Percentiles rank a stretch among this genome's conserved stretches.
Conservation (phyloP, 2,888 invertebrate genomes). For the Anthophora plumipes region DNA sequence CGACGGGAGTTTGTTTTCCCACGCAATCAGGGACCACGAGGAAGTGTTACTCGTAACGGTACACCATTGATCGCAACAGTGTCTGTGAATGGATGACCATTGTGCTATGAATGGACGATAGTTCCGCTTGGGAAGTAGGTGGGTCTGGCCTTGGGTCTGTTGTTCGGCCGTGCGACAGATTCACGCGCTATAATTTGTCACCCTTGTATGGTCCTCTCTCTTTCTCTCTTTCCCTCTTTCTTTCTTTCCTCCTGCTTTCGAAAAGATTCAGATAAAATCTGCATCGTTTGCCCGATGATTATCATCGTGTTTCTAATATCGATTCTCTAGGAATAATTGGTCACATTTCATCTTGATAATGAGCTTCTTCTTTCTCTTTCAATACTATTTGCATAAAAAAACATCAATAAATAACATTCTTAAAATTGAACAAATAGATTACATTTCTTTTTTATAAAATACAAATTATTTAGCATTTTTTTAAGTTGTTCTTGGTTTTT, state of each 20-base stretch:
- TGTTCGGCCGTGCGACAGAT: conserved; percentile 63
- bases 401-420: too few species aligned
- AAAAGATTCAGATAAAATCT: conserved; percentile 11
- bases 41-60: conserved; percentile 65
- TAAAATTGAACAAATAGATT: too few species aligned
- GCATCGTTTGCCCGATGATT: not conserved
- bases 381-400: too few species aligned
- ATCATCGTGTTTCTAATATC: not conserved
- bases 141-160: conserved; percentile 70
- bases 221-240: too few species aligned
- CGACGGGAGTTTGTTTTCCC: conserved; percentile 59
- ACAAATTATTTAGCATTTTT: too few species aligned
- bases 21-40: conserved; percentile 51
- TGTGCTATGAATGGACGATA: conserved; percentile 66
- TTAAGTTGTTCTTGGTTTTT: too few species aligned
- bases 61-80: conserved; percentile 59
- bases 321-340: not conserved
- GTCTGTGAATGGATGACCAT: conserved; percentile 67
- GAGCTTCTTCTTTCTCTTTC: too few species aligned
- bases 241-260: not conserved
- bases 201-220: not conserved
- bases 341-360: not conserved
- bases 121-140: conserved; percentile 73
- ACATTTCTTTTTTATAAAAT: too few species aligned
- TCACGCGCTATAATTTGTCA: conserved; percentile 55